Conservation (phyloP, 1,140 invertebrate genomes). For the Hestina assimilis region DNA sequence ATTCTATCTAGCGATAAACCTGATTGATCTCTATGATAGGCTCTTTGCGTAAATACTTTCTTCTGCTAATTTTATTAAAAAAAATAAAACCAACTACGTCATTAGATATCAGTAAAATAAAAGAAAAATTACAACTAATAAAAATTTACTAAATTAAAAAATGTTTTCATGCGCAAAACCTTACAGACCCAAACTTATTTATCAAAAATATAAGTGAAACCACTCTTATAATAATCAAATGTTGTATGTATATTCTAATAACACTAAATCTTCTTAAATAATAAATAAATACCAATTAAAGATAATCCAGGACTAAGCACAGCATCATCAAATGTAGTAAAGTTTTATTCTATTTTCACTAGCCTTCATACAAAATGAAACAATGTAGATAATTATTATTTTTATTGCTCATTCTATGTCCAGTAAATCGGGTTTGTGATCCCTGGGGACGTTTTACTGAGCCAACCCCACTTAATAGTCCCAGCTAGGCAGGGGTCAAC, state of each 20-base stretch:
- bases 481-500: conserved; percentile 27
- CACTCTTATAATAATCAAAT: no score
- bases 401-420: conserved; percentile 63
- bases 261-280: no score
- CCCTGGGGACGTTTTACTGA: conserved; percentile 53
- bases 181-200: no score
- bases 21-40: conserved; percentile 69
- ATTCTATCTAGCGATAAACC: conserved; percentile 61
- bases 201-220: no score
- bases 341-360: conserved; percentile 8
- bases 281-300: no score
- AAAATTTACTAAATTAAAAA: no score
- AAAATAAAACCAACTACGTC: no score
- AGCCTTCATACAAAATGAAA: conserved; percentile 29
- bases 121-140: no score
- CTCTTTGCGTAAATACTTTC: conserved; percentile 72
- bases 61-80: conserved; percentile 47
- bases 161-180: no score
- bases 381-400: conserved; percentile 62
- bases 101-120: no score
- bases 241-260: no score
- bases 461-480: conserved; percentile 60
- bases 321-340: not conserved
- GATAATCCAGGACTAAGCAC: not conserved
- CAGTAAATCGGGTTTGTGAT: conserved; percentile 55